Evolutionary conservation across 2,113 vertebrate species (phyloP), one percentile per base, ranked within the genome.

Genomic region (Xenus cinereus): DNA sequence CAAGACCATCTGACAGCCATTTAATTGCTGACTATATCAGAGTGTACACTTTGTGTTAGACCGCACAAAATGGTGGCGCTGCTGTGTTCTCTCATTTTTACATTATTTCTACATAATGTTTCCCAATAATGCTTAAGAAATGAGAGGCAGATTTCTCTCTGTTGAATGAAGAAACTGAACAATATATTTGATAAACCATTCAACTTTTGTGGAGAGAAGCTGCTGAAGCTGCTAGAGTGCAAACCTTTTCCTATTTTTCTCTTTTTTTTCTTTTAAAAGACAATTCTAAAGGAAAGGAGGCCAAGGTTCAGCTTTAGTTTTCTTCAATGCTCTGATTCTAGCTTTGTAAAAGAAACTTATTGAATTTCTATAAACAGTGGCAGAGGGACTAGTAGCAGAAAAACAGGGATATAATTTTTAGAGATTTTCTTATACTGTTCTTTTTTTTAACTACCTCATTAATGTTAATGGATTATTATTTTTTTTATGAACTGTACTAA

Each of bases 401-500:
- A 94, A 75, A 10, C 35, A 85, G 28, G 67, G 68, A 88, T 67
- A 75, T 90, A 39, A 75, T 72, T 92, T 89, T 86, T 78, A 94
- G 75, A 74, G 35, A 80, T 88, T 90, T 91, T 91, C 50, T 87
- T 71, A 62, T 14, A 91, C 46, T 48, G 11, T 30, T 73, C 63
- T 56, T 46, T 81, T 48, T 28, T 76, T 78, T 89, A 84, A 82
- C 41, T 84, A 50, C 56, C 51, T 95, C 89, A 87, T 96, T 93
- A 94, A 84, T 92, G 69, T 91, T 89, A 92, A 87, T 94, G 48
- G 27, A 16, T 67, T 54, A 54, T 54, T 54, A 54, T 76, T 79
- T 64, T 79, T 94, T 93, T 84, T 33, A 93, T 84, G 60, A 92
- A 90, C 92, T 81, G 13, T 64, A 67, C 56, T 84, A 32, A 56